Evolutionary conservation across 2,888 invertebrate species (phyloP).

Genomic region (Nemoura dubitans): DNA sequence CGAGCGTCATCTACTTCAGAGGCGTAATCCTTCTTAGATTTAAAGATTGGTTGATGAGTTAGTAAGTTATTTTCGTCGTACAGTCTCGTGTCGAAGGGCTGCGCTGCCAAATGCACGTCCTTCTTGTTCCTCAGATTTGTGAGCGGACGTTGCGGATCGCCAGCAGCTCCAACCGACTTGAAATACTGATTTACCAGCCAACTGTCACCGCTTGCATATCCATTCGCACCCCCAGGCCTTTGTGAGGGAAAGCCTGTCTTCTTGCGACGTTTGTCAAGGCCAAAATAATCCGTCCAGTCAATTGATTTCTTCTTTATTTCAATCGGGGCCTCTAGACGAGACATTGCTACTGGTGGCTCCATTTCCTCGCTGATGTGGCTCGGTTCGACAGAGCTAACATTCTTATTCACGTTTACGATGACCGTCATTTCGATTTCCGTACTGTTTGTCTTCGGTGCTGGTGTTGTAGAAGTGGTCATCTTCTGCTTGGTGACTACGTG

Average conservation of each 20-base stretch:
- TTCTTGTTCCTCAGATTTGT: conserved; percentile 14
- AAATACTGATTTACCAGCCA: conserved; percentile 69
- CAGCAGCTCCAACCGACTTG: conserved; percentile 57
- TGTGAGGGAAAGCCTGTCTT: conserved; percentile 64
- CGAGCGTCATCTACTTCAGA: conserved; percentile 64
- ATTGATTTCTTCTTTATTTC: conserved; percentile 81
- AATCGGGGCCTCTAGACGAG: conserved; percentile 57
- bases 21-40: conserved; percentile 40
- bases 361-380: conserved; percentile 17
- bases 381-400: conserved; percentile 10
- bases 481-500: conserved; percentile 39
- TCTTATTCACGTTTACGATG: not conserved
- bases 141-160: no score
- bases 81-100: conserved; percentile 47
- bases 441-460: not conserved
- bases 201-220: conserved; percentile 62
- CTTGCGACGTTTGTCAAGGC: conserved; percentile 81
- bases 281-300: conserved; percentile 89
- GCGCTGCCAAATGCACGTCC: conserved; percentile 14
- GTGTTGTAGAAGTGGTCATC: conserved; percentile 32
- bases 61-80: conserved; percentile 35
- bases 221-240: conserved; percentile 66
- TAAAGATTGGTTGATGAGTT: conserved; percentile 29
- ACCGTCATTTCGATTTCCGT: not conserved
- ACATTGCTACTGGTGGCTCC: conserved; percentile 42